Evolutionary conservation across 2,888 invertebrate species (phyloP).

Genomic region (Melanargia galathea): DNA sequence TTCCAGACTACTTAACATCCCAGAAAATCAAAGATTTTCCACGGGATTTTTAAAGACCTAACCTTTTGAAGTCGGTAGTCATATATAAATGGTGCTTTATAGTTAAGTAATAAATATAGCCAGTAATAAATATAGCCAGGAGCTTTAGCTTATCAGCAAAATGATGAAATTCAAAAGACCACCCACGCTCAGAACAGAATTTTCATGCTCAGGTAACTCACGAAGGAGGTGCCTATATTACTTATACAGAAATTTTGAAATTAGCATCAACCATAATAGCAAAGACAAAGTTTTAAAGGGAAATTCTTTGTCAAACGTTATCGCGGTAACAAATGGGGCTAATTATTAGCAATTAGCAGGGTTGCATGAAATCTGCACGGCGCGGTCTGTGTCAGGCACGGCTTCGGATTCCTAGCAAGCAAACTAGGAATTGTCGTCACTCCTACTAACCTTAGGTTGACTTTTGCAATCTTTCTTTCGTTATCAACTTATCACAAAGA

Average conservation of each 20-base stretch:
- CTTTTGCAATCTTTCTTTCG: slow-evolving; percentile 1
- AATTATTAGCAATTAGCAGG: slow-evolving; percentile 60
- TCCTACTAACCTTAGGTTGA: slow-evolving; percentile 8
- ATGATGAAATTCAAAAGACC: slow-evolving; percentile 6
- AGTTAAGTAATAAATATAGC: background rate
- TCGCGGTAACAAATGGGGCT: slow-evolving; percentile 38
- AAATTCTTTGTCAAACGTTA: slow-evolving; percentile 32
- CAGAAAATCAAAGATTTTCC: no score
- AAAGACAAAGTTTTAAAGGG: slow-evolving; percentile 17
- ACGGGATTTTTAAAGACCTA: no score
- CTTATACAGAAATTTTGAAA: slow-evolving; percentile 3
- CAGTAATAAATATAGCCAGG: background rate
- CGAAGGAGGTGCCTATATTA: slow-evolving; percentile 6
- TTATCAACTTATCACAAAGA: background rate
- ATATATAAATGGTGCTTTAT: no score
- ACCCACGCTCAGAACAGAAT: slow-evolving; percentile 3
- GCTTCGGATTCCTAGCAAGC: slow-evolving; percentile 43
- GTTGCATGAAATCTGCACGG: slow-evolving; percentile 51
- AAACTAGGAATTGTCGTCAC: slow-evolving; percentile 53
- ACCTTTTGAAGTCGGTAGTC: no score
- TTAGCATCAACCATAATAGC: slow-evolving; percentile 11
- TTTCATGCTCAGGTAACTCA: slow-evolving; percentile 1
- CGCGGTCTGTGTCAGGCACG: slow-evolving; percentile 67
- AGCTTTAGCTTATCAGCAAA: slow-evolving; percentile 10
- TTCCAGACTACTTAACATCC: no score